Conservation (phyloP, 2,888 invertebrate genomes). For the Ormia ochracea region DNA sequence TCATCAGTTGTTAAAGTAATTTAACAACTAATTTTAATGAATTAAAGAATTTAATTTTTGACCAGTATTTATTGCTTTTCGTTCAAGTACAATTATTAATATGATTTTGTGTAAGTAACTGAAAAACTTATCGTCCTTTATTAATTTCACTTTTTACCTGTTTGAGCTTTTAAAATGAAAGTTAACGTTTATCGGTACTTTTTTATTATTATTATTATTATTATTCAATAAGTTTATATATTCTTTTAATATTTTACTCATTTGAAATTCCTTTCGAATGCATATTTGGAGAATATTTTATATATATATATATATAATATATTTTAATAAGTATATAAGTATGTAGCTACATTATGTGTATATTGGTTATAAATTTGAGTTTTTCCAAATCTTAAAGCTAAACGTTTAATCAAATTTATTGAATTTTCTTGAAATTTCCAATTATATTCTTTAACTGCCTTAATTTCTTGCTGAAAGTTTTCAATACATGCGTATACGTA, state of each 20-base stretch:
- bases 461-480: not conserved
- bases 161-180: not conserved
- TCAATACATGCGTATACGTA: no score
- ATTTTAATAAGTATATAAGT: not conserved
- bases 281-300: conserved; percentile 7
- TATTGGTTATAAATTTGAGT: not conserved
- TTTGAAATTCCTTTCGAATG: not conserved
- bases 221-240: not conserved
- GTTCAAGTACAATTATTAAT: no score
- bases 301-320: not conserved
- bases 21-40: no score
- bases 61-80: no score
- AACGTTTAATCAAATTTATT: not conserved
- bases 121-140: no score
- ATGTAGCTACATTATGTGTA: not conserved
- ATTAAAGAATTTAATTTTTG: no score
- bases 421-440: not conserved
- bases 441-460: not conserved
- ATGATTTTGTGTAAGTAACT: no score
- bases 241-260: conserved; percentile 6
- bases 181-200: not conserved
- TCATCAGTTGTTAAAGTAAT: no score
- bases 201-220: not conserved
- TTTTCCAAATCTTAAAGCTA: conserved; percentile 14
- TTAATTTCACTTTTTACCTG: not conserved